Conservation (phyloP, 2,888 invertebrate species). For the Trilocha varians region DNA sequence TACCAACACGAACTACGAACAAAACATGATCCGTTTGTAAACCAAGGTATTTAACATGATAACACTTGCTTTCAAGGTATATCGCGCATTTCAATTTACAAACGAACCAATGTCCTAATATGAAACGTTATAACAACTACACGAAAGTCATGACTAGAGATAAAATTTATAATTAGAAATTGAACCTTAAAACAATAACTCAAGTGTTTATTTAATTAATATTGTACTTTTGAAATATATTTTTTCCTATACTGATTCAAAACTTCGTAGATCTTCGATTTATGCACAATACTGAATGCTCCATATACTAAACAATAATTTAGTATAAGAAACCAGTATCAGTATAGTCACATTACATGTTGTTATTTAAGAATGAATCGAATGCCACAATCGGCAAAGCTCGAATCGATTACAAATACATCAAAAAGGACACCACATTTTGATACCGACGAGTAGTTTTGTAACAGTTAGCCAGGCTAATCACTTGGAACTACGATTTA, state of each 20-base stretch:
- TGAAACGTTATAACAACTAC: slow-evolving; percentile 30
- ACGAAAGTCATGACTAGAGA: slow-evolving; percentile 53
- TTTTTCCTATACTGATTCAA: background rate
- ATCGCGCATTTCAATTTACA: background rate
- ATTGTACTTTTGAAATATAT: background rate
- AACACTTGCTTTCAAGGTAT: no score
- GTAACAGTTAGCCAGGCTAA: slow-evolving; percentile 8
- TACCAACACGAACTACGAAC: slow-evolving; percentile 23
- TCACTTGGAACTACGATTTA: slow-evolving; percentile 11
- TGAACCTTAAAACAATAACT: slow-evolving; percentile 3
- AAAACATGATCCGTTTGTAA: background rate
- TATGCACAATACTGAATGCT: background rate
- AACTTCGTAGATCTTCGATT: background rate
- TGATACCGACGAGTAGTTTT: slow-evolving; percentile 41
- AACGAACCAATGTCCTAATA: background rate
- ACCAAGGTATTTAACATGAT: no score
- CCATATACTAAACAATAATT: background rate
- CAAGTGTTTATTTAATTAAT: background rate
- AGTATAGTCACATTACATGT: background rate
- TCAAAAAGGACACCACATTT: slow-evolving; percentile 34
- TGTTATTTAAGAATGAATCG: background rate
- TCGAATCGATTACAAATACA: slow-evolving; percentile 7
- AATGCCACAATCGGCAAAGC: slow-evolving; percentile 2
- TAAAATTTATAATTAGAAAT: slow-evolving; percentile 32
- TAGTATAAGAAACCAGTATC: background rate